Base-by-base conservation (phyloP, 1,140 invertebrate genomes). In the Dolichoris vasculosae region DNA sequence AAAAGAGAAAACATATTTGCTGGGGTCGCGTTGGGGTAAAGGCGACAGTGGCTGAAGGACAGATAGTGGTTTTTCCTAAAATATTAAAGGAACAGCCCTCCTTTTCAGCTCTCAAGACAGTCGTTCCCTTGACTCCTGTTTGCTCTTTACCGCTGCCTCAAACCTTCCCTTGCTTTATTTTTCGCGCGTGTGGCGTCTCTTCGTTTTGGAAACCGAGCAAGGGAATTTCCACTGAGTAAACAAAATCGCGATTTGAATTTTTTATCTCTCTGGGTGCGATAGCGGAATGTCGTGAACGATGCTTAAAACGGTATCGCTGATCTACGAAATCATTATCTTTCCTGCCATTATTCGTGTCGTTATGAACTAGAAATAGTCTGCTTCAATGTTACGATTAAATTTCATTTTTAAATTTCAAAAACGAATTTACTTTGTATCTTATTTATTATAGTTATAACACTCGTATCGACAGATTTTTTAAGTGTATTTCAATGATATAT, bases 121-220 rank as follows among this genome's bases (percentile, higher is more conserved):
- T 89, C 88, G 88, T 84, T 90, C 89, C 89, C 90, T 86, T 86
- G 88, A 88, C 89, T 89, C 89, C 82, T 89, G 88, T 90, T 89
- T 89, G 86, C 89, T 87, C 87, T 87, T 88, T 75, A 81, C 77
- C 78, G 69, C 67, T 11, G 7, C 2, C 48, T 71, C 59, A 59
- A n/a, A 32, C 30, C 0, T 43, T 83, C 35, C 69, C 51, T 40
- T 63, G 23, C 76, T 59, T 40, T 71, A 20, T 67, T 20, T 38
- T 80, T 35, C 4, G 32, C 79, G 79, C 77, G 76, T 55, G 51
- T 15, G 55, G 38, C 40, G 7, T 43, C 69, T 73, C 40, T 43
- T 7, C 35, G 23, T n/a, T 73, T 43, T 11, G 0, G 55, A 13
- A n/a, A 6, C 69, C 15, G 17, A 35, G 0, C 9, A 32, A 35